Percentiles rank a stretch among this genome's conserved stretches.
Evolutionary conservation across 2,113 vertebrate species (phyloP).

Genomic region (Phylloscopus trochiloides): DNA sequence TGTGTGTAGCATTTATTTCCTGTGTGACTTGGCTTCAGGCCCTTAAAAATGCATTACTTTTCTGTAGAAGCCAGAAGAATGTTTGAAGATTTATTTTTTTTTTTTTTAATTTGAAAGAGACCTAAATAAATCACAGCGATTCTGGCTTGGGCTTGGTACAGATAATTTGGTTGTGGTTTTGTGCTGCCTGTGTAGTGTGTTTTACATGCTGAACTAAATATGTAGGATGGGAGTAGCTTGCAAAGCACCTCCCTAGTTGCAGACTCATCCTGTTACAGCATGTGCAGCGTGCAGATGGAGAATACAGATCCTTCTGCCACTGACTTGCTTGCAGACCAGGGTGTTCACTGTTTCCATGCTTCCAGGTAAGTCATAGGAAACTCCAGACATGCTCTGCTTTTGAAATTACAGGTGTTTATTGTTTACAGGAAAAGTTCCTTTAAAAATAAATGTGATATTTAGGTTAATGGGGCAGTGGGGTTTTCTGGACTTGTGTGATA

Average conservation of each 20-base stretch:
- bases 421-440: neutral
- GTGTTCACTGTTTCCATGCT: neutral
- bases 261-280: neutral
- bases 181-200: neutral
- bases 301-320: neutral
- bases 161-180: neutral
- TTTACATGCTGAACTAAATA: neutral
- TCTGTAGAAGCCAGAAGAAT: neutral
- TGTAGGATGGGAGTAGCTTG: neutral
- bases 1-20: conserved; percentile 51
- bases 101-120: neutral
- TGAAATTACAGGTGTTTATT: neutral
- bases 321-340: neutral
- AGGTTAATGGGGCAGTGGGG: neutral
- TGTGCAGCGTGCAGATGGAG: neutral
- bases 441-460: neutral
- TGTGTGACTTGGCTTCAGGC: neutral
- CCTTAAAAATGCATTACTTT: neutral
- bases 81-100: neutral
- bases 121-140: neutral
- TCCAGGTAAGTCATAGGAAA: neutral
- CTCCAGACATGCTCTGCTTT: neutral
- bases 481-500: neutral
- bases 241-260: neutral
- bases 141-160: neutral